A percentile compares a stretch with the other conserved stretches of the same genome.
Evolutionary conservation across 2,888 invertebrate genomes (phyloP).

Genomic region (Adineta ricciae): DNA sequence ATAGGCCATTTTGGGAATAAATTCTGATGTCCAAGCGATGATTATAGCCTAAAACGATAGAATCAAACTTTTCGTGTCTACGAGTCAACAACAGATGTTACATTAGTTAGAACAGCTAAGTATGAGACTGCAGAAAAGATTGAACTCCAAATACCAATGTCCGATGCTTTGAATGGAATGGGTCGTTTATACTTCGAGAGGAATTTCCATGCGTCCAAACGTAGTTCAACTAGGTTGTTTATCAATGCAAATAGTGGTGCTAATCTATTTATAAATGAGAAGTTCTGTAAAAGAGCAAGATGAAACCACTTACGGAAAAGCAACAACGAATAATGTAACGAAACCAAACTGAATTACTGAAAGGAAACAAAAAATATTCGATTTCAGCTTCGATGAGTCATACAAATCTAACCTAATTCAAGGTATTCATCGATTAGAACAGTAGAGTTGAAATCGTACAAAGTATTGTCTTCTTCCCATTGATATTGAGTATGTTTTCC

Average conservation of each 20-base stretch:
- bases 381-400: no score
- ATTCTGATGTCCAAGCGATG: conserved; percentile 32
- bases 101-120: conserved; percentile 56
- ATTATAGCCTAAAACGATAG: conserved; percentile 69
- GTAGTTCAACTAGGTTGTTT: conserved; percentile 57
- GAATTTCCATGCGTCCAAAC: conserved; percentile 53
- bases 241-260: conserved; percentile 56
- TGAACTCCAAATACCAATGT: conserved; percentile 57
- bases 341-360: conserved; percentile 82
- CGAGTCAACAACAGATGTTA: conserved; percentile 37
- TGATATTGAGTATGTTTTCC: conserved; percentile 34
- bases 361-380: neutral
- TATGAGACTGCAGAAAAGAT: conserved; percentile 55
- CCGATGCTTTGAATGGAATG: conserved; percentile 55
- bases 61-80: neutral
- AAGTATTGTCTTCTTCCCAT: conserved; percentile 53
- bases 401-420: conserved; percentile 34
- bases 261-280: conserved; percentile 50
- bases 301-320: neutral
- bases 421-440: conserved; percentile 31
- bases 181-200: conserved; percentile 50
- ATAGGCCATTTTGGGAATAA: conserved; percentile 26
- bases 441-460: conserved; percentile 46
- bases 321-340: conserved; percentile 26
- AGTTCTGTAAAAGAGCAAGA: neutral